Evolutionary conservation across 1,140 invertebrate species (phyloP).

Genomic region (Catajapyx aquilonaris): DNA sequence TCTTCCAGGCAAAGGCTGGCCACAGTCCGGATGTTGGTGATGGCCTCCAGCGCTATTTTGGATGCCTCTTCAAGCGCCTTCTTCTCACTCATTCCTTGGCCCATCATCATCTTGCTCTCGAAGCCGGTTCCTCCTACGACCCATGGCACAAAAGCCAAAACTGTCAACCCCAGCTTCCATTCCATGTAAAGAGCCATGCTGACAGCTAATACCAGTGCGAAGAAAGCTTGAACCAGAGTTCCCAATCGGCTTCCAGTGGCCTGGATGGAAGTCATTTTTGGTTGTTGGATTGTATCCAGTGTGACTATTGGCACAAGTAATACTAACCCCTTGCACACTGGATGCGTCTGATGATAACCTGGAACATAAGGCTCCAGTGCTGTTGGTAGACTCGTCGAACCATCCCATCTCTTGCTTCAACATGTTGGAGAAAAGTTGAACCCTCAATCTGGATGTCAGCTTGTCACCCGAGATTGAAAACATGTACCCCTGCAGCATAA

Average conservation of each 20-base stretch:
- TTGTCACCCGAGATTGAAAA: slow-evolving; percentile 56
- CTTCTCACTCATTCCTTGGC: slow-evolving; percentile 18
- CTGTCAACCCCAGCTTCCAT: slow-evolving; percentile 47
- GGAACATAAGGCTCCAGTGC: slow-evolving; percentile 56
- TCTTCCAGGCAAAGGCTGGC: slow-evolving; percentile 24
- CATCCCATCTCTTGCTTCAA: slow-evolving; percentile 59
- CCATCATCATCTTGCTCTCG: slow-evolving; percentile 22
- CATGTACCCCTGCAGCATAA: slow-evolving; percentile 43
- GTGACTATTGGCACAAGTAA: no score
- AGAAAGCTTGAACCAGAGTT: slow-evolving; percentile 38
- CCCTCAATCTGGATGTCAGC: slow-evolving; percentile 46
- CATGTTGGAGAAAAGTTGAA: slow-evolving; percentile 44
- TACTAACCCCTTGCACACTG: slow-evolving; percentile 52
- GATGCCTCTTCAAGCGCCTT: slow-evolving; percentile 13
- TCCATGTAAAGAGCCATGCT: slow-evolving; percentile 40
- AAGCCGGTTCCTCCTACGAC: slow-evolving; percentile 23
- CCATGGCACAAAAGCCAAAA: slow-evolving; percentile 36
- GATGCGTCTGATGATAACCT: slow-evolving; percentile 56
- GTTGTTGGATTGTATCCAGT: no score
- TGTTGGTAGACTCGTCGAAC: slow-evolving; percentile 53
- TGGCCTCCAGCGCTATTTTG: slow-evolving; percentile 24
- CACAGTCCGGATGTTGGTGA: slow-evolving; percentile 32
- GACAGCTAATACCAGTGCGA: slow-evolving; percentile 37
- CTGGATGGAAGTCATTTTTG: no score
- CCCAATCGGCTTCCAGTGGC: slow-evolving; percentile 51